Evolutionary conservation across 1,140 invertebrate genomes (phyloP), one percentile per base, ranked within the genome.

Genomic region (Saxidomus purpurata): DNA sequence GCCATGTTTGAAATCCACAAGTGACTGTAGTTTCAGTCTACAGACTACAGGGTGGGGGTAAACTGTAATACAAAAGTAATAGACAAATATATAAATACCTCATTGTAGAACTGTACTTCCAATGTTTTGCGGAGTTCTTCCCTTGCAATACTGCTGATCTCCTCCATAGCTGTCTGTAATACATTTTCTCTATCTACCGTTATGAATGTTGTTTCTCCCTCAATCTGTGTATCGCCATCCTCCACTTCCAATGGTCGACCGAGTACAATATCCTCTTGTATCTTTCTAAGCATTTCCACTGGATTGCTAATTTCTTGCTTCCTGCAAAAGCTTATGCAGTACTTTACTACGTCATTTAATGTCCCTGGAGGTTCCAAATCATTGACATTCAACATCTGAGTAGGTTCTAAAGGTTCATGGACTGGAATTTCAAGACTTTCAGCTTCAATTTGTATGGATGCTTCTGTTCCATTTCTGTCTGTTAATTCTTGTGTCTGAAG

Each of bases 101-200:
- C 89, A 38, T 69, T 79, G 83, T 87, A 90, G 69, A 90, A 90
- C 59, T 87, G 79, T 49, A 90, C 89, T 84, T 90, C 89, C 25
- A 90, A 40, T 49, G 74, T 80, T 61, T 79, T 63, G 9, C 59
- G 6, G n/a, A 90, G 22, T 17, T 90, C 79, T 43, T 74, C 49
- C 28, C 11, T 6, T 31, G 67, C 11, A 13, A 84, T 59, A 9
- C 11, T 28, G 49, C 47, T 69, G 19, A 90, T 63, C 76, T 90
- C 89, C 11, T 90, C 84, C 11, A 90, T n/a, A 47, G 8, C 76
- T 81, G 89, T 87, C n/a, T 55, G 0, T 31, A 86, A 34, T 31
- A 87, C 19, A 59, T 90, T 87, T 0, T 40, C 22, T 28, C 84
- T 34, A 76, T 90, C 84, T 17, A 90, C 52, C 9, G 61, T 76